phyloP scores from a whole-genome alignment of 2,888 invertebrate species.

The Apodemia duryi region DNA sequence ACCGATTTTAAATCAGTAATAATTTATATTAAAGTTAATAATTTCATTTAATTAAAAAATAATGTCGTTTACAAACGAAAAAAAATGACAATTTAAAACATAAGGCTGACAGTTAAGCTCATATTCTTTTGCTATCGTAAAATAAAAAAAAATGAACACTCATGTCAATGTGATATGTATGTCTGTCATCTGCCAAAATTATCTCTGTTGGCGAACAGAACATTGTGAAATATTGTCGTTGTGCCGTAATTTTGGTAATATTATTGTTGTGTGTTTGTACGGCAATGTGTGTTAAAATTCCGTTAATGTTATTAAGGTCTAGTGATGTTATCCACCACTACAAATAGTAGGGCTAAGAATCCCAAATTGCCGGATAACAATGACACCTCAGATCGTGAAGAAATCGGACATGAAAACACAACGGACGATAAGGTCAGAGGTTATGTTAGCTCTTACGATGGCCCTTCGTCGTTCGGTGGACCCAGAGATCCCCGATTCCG shows the following conservation, averaged over 20 bases:
- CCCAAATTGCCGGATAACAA: constrained; percentile 74
- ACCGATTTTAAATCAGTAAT: no score
- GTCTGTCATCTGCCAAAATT: constrained; percentile 29
- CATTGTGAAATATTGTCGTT: constrained; percentile 35
- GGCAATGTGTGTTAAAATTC: constrained; percentile 68
- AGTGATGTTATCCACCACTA: constrained; percentile 84
- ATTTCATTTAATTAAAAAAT: no score
- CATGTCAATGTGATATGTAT: background rate
- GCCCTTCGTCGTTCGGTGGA: constrained; percentile 66
- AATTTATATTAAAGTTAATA: no score
- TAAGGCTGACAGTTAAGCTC: background rate
- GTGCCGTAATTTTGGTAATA: constrained; percentile 54
- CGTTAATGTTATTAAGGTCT: constrained; percentile 50
- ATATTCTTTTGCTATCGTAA: background rate
- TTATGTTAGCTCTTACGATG: constrained; percentile 71
- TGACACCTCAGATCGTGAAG: constrained; percentile 69
- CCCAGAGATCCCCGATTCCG: constrained; percentile 66
- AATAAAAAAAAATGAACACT: constrained; percentile 4
- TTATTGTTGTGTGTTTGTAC: constrained; percentile 59
- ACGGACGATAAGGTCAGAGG: constrained; percentile 77
- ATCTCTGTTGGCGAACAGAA: constrained; percentile 43
- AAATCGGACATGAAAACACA: constrained; percentile 69
- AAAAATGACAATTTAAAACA: no score
- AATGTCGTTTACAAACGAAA: no score
- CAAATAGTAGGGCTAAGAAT: constrained; percentile 82